A percentile compares a stretch with the other conserved stretches of the same genome.
Evolutionary conservation across 2,888 invertebrate genomes (phyloP).

Genomic region (Pomacea canaliculata): DNA sequence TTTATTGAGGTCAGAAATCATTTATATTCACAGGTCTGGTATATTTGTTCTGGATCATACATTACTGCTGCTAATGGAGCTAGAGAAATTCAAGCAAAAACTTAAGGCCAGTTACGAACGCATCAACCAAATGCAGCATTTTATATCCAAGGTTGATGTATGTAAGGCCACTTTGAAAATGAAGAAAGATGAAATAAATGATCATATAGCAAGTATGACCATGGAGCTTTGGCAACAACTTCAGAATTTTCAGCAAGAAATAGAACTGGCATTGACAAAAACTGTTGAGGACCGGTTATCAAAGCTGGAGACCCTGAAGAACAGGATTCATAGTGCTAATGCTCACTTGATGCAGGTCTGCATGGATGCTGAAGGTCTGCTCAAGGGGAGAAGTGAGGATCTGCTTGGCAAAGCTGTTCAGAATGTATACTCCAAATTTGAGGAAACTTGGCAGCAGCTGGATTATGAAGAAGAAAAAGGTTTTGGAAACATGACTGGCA

Average conservation of each 20-base stretch:
- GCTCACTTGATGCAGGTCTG: slow-evolving; percentile 27
- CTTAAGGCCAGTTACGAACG: slow-evolving; percentile 26
- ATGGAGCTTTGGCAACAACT: slow-evolving; percentile 3
- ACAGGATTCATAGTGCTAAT: slow-evolving; percentile 22
- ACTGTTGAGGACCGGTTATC: slow-evolving; percentile 19
- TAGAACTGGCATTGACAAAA: slow-evolving; percentile 21
- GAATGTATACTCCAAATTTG: slow-evolving; percentile 8
- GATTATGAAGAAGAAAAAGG: slow-evolving; percentile 3
- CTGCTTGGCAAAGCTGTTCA: slow-evolving; percentile 12
- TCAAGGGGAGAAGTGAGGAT: slow-evolving; percentile 29
- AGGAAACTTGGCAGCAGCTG: slow-evolving; percentile 7
- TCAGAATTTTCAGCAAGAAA: slow-evolving; percentile 11
- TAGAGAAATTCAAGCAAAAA: slow-evolving; percentile 11
- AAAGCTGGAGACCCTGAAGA: slow-evolving; percentile 16
- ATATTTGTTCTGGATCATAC: too few relatives aligned
- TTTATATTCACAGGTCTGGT: too few relatives aligned
- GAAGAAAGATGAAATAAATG: slow-evolving; percentile 20
- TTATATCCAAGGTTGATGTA: slow-evolving; percentile 16
- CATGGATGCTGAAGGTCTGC: slow-evolving; percentile 27
- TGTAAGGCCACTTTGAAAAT: slow-evolving; percentile 23
- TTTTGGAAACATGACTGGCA: background rate
- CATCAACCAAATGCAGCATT: slow-evolving; percentile 24
- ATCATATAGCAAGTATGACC: slow-evolving; percentile 13
- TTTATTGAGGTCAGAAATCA: too few relatives aligned
- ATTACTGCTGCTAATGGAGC: background rate